Percentiles rank a stretch among this genome's conserved stretches.
Evolutionary conservation across 2,113 vertebrate species (phyloP).

Genomic region (Lepus timidus): DNA sequence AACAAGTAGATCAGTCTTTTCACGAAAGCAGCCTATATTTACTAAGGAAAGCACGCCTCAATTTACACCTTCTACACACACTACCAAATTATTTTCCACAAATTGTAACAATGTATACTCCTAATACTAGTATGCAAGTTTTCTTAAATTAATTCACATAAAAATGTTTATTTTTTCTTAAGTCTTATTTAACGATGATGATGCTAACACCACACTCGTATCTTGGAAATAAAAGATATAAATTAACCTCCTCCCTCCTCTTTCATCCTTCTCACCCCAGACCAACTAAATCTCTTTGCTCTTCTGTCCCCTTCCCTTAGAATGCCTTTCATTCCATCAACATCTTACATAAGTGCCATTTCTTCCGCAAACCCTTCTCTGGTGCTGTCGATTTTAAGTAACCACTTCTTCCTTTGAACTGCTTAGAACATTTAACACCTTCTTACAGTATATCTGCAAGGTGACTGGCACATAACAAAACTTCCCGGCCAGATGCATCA

Average conservation of each 20-base stretch:
- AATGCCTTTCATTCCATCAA: conserved; percentile 56
- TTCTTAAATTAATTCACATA: conserved; percentile 14
- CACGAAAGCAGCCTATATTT: neutral
- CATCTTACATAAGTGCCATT: conserved; percentile 17
- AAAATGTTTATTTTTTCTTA: conserved; percentile 34
- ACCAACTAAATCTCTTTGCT: conserved; percentile 46
- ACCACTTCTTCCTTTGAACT: conserved; percentile 36
- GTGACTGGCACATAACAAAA: no score
- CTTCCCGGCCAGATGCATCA: no score
- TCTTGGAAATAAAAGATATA: conserved; percentile 32
- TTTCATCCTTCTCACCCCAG: neutral
- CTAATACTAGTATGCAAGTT: neutral
- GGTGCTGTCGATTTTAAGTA: conserved; percentile 52
- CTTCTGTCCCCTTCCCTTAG: neutral
- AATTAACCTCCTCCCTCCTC: neutral
- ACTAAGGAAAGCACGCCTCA: conserved; percentile 29
- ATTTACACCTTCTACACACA: no score
- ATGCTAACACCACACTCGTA: neutral
- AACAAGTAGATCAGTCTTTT: neutral
- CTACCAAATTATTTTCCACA: no score
- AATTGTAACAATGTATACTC: no score
- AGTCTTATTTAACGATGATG: conserved; percentile 43
- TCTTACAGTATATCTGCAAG: neutral
- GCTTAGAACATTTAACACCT: conserved; percentile 53
- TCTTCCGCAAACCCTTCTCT: neutral